These are phyloP conservation scores for Drosophila siamana DNA, from an alignment of 2,888 invertebrate genomes.

Conservation along the genomic window DNA sequence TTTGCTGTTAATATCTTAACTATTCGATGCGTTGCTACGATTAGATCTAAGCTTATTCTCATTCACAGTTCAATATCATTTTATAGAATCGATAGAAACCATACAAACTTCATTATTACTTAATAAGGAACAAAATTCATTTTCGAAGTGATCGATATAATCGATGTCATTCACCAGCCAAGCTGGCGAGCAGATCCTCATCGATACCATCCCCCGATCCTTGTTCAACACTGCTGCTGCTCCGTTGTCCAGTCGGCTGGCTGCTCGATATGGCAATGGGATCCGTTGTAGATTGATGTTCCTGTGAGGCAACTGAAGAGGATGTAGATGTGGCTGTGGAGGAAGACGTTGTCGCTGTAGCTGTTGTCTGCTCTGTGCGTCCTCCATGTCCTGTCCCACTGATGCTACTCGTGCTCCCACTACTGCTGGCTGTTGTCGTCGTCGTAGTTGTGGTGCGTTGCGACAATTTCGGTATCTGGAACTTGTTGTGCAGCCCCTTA, in stretches of 20 bases:
- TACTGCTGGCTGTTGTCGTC: not conserved
- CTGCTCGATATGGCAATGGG: slow-evolving; percentile 18
- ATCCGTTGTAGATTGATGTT: slow-evolving; percentile 25
- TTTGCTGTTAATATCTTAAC: slow-evolving; percentile 3
- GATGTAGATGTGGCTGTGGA: slow-evolving; percentile 19
- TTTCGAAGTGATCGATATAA: not conserved
- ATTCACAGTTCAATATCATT: slow-evolving; percentile 14
- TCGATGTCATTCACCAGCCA: slow-evolving; percentile 74
- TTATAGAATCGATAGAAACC: not conserved
- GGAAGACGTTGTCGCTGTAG: slow-evolving; percentile 7
- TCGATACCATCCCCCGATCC: slow-evolving; percentile 62
- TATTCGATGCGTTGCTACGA: slow-evolving; percentile 6
- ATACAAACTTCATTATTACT: too few relatives aligned
- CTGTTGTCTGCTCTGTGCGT: slow-evolving; percentile 38
- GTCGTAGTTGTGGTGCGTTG: slow-evolving; percentile 81
- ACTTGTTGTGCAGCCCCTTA: slow-evolving; percentile 92
- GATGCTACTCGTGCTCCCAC: slow-evolving; percentile 14
- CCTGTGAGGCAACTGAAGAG: slow-evolving; percentile 29
- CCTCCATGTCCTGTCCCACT: slow-evolving; percentile 30
- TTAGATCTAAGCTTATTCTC: slow-evolving; percentile 3
- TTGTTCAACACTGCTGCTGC: slow-evolving; percentile 25
- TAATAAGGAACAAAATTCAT: too few relatives aligned
- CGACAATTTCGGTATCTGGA: slow-evolving; percentile 94
- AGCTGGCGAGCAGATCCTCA: slow-evolving; percentile 71
- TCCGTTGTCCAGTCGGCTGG: slow-evolving; percentile 7